Conservation (phyloP, 2,888 invertebrate species). For the Himalopsyche kuldschensis region DNA sequence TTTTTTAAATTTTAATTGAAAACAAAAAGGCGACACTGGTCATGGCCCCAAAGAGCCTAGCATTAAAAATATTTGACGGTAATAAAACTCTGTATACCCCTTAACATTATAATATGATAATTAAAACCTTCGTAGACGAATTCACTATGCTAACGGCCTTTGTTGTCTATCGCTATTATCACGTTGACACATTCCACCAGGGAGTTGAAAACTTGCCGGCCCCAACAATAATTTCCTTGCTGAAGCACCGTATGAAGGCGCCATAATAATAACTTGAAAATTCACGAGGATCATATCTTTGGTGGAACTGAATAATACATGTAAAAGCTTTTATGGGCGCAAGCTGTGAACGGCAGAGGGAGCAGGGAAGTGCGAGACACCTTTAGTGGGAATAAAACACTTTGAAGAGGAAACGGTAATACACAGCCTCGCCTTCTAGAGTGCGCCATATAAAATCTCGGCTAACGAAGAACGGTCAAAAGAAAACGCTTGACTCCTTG, state of each 20-base stretch:
- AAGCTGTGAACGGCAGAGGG: neutral
- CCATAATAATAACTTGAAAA: neutral
- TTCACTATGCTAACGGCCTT: too few species aligned
- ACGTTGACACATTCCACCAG: neutral
- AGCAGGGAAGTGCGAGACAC: neutral
- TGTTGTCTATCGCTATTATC: neutral
- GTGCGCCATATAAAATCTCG: neutral
- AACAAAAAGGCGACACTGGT: too few species aligned
- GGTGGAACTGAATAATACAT: slow-evolving; percentile 18
- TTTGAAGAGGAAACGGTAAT: neutral
- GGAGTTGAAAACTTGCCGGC: neutral
- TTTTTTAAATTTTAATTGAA: too few species aligned
- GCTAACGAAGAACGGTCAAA: neutral
- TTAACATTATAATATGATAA: too few species aligned
- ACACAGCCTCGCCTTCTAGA: neutral
- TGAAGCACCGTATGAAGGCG: neutral
- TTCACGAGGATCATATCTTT: slow-evolving; percentile 8
- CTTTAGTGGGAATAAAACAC: neutral
- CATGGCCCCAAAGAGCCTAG: too few species aligned
- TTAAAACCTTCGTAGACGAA: too few species aligned
- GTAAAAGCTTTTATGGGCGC: slow-evolving; percentile 11
- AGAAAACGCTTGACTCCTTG: neutral
- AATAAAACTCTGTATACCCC: too few species aligned
- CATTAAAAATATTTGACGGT: too few species aligned
- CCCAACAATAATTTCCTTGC: neutral